Evolutionary conservation across 1,140 invertebrate genomes (phyloP).

Genomic region (Trachymyrmex septentrionalis): DNA sequence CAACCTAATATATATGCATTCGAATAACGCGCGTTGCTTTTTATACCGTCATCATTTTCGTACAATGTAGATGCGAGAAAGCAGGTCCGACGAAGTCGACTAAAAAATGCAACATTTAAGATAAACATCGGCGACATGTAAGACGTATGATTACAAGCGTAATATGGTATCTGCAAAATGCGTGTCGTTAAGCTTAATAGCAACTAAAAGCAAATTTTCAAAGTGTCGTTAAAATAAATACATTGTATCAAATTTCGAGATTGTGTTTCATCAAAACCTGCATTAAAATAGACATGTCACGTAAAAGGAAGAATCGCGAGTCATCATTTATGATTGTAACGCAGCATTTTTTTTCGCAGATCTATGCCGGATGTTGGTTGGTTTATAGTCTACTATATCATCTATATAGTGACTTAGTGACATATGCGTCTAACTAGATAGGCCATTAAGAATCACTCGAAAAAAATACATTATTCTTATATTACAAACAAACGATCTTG

Average conservation of each 20-base stretch:
- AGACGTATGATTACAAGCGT: conserved; percentile 49
- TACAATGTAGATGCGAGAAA: conserved; percentile 54
- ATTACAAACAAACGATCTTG: not conserved
- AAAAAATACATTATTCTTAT: not conserved
- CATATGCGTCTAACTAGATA: conserved; percentile 22
- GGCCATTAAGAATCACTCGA: conserved; percentile 18
- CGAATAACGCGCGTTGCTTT: conserved; percentile 37
- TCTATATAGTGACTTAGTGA: conserved; percentile 11
- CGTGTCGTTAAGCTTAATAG: conserved; percentile 47
- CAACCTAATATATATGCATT: conserved; percentile 39
- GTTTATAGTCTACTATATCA: conserved; percentile 9
- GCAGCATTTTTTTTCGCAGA: not conserved
- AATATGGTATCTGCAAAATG: conserved; percentile 32
- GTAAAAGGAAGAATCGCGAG: not conserved
- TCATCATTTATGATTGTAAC: not conserved
- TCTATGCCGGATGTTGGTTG: not conserved
- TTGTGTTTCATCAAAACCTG: not conserved
- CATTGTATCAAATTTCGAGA: conserved; percentile 17
- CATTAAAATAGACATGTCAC: not conserved
- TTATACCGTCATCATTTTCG: conserved; percentile 52
- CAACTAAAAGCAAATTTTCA: conserved; percentile 14
- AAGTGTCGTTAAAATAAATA: conserved; percentile 38
- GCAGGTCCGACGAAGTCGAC: conserved; percentile 25
- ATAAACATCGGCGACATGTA: conserved; percentile 35
- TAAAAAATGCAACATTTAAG: conserved; percentile 43